phyloP scores from a whole-genome alignment of 2,888 invertebrate species.

The Melikaiella ostensackeni region DNA sequence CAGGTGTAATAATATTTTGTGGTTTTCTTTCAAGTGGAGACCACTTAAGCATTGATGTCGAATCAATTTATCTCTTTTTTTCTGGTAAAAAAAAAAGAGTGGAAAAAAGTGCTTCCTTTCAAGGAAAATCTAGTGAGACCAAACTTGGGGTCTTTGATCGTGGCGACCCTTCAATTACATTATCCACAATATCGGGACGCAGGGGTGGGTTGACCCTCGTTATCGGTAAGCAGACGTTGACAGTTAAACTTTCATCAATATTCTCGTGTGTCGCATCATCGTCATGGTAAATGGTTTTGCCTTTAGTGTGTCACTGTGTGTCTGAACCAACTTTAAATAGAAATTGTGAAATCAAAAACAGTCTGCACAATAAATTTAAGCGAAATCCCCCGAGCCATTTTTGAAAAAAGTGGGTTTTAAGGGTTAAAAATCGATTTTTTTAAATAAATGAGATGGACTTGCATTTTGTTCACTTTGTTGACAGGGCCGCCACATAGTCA shows the following conservation, averaged over 20 bases:
- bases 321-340: too few relatives aligned
- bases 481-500: too few relatives aligned
- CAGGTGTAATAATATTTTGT: background rate
- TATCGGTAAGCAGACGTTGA: background rate
- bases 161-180: slow-evolving; percentile 17
- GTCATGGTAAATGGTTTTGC: background rate
- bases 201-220: slow-evolving; percentile 6
- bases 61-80: background rate
- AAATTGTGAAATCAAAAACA: too few relatives aligned
- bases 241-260: slow-evolving; percentile 16
- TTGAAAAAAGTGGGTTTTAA: too few relatives aligned
- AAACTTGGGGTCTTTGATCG: background rate
- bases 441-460: too few relatives aligned
- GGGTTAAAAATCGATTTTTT: too few relatives aligned
- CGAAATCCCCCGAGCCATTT: too few relatives aligned
- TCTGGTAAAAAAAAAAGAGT: background rate
- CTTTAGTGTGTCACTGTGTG: background rate
- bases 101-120: background rate
- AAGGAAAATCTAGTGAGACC: background rate
- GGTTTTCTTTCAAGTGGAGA: background rate
- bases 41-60: background rate
- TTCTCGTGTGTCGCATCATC: background rate
- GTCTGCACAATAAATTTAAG: too few relatives aligned
- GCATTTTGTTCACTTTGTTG: too few relatives aligned
- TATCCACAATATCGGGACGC: slow-evolving; percentile 18